These are phyloP conservation scores for Lagodon rhomboides DNA, from an alignment of 2,797 vertebrate species.

Conservation along the genomic window DNA sequence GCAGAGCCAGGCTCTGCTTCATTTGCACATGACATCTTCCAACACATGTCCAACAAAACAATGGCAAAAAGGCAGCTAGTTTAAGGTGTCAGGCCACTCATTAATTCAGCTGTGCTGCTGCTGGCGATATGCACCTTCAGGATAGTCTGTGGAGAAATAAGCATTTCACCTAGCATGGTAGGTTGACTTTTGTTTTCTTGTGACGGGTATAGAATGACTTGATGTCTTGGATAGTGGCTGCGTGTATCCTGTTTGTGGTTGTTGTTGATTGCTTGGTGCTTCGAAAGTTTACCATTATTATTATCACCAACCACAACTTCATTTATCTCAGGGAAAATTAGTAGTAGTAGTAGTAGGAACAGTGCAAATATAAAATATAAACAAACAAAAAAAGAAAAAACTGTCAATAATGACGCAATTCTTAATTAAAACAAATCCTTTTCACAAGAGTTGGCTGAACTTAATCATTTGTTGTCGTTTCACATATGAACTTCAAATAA, in stretches of 20 bases:
- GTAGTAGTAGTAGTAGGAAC: neutral
- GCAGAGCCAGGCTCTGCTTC: neutral
- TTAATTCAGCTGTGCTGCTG: conserved; percentile 7
- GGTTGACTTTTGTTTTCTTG: neutral
- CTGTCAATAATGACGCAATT: too few relatives aligned
- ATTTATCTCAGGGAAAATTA: neutral
- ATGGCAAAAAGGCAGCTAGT: neutral
- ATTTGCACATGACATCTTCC: neutral
- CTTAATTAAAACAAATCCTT: neutral
- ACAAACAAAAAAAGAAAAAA: too few relatives aligned
- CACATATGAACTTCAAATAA: too few relatives aligned
- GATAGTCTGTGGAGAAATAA: conserved; percentile 2
- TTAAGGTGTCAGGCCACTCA: neutral
- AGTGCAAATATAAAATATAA: neutral
- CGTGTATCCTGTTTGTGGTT: neutral
- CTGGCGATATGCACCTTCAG: neutral
- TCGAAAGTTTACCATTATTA: neutral
- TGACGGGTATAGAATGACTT: neutral
- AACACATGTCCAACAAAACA: neutral
- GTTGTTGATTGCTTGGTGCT: neutral
- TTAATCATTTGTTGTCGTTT: too few relatives aligned
- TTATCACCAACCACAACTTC: neutral
- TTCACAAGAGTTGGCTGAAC: neutral
- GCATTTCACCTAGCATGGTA: neutral
- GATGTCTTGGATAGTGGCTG: neutral